phyloP scores from a whole-genome alignment of 2,888 invertebrate species.

The Conchocele bisecta region DNA sequence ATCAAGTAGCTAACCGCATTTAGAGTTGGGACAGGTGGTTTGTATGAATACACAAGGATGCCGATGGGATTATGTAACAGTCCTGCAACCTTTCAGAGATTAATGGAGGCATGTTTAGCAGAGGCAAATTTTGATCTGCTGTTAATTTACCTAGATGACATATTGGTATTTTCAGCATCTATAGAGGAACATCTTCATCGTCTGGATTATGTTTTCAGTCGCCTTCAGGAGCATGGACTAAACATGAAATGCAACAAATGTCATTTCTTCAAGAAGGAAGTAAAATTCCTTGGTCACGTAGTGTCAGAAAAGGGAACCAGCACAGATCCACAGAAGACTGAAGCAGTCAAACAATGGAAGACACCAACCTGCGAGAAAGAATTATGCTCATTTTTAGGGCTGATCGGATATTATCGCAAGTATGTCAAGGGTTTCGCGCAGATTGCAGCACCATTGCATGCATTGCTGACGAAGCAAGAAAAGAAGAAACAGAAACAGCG shows the following conservation, averaged over 20 bases:
- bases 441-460: conserved; percentile 6
- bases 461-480: background rate
- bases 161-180: conserved; percentile 46
- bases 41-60: conserved; percentile 54
- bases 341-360: conserved; percentile 38
- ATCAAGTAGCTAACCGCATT: conserved; percentile 21
- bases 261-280: conserved; percentile 29
- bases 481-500: too few species aligned
- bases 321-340: conserved; percentile 44
- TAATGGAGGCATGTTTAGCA: conserved; percentile 55
- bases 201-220: conserved; percentile 40
- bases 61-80: conserved; percentile 55
- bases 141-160: conserved; percentile 60
- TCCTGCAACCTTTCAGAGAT: conserved; percentile 52
- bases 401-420: conserved; percentile 12
- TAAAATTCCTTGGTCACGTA: conserved; percentile 29
- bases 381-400: background rate
- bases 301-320: conserved; percentile 23
- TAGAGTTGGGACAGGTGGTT: conserved; percentile 13
- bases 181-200: conserved; percentile 35
- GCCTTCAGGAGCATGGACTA: conserved; percentile 28
- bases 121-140: conserved; percentile 49
- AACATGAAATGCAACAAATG: conserved; percentile 46
- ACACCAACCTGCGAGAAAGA: background rate
- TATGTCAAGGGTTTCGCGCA: background rate